Conservation (phyloP, 2,888 invertebrate species). For the Bombyx huttoni region DNA sequence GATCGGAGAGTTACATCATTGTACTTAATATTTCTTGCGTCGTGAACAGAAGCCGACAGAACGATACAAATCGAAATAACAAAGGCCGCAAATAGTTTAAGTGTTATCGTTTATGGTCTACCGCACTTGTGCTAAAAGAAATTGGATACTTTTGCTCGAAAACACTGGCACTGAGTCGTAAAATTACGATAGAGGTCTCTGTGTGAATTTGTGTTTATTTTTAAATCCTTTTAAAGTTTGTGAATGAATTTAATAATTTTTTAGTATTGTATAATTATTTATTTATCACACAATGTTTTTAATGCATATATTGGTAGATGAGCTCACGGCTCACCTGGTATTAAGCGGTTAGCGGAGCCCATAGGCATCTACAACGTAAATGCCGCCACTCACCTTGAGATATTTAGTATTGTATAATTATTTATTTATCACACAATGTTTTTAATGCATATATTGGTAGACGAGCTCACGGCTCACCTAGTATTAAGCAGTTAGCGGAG, state of each 20-base stretch:
- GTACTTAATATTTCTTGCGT: conserved; percentile 13
- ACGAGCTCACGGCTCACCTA: too few species aligned
- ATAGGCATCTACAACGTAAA: too few species aligned
- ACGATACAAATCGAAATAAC: conserved; percentile 27
- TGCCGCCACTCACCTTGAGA: too few species aligned
- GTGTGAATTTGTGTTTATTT: not conserved
- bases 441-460: too few species aligned
- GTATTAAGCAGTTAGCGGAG: too few species aligned
- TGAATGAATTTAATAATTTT: not conserved
- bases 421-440: too few species aligned
- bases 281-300: too few species aligned
- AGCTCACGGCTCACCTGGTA: too few species aligned
- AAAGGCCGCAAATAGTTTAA: conserved; percentile 42
- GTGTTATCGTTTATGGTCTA: conserved; percentile 53
- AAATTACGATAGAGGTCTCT: conserved; percentile 51
- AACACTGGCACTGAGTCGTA: conserved; percentile 58
- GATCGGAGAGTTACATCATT: conserved; percentile 2
- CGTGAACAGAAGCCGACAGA: conserved; percentile 1
- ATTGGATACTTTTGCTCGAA: conserved; percentile 60
- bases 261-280: too few species aligned
- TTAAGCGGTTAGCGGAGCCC: too few species aligned
- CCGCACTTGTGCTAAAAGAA: conserved; percentile 48
- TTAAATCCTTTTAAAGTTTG: not conserved
- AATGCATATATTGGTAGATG: not conserved
- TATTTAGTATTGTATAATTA: too few species aligned